A percentile compares a stretch with the other conserved stretches of the same genome.
These are phyloP conservation scores for Campaea margaritaria DNA, from an alignment of 2,888 invertebrate genomes.

Conservation along the genomic window DNA sequence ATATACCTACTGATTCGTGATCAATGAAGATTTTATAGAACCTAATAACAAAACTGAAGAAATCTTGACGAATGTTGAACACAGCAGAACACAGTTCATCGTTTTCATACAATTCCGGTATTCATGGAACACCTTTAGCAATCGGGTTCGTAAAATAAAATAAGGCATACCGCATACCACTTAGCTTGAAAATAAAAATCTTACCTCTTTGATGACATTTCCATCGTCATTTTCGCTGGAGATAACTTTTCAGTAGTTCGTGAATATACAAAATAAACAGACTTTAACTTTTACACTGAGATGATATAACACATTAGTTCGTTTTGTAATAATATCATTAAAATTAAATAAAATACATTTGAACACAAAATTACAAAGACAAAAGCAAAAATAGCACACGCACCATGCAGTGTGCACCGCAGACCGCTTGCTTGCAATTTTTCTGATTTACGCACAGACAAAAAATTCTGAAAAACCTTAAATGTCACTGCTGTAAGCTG, in stretches of 20 bases:
- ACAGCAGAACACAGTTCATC: not conserved
- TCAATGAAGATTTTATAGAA: constrained; percentile 6
- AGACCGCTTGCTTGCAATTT: constrained; percentile 40
- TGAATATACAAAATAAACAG: constrained; percentile 53
- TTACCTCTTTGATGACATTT: constrained; percentile 82
- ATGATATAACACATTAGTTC: no score
- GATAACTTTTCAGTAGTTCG: constrained; percentile 52
- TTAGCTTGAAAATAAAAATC: constrained; percentile 39
- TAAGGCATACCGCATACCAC: constrained; percentile 1
- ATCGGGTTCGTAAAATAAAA: not conserved
- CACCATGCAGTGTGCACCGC: constrained; percentile 49
- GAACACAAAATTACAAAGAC: constrained; percentile 37
- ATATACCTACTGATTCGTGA: not conserved
- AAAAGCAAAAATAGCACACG: constrained; percentile 44
- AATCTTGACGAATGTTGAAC: constrained; percentile 4
- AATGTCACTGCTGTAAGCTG: not conserved
- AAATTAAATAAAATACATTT: constrained; percentile 8
- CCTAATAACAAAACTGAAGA: not conserved
- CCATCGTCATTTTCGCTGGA: constrained; percentile 74
- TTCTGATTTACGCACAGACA: not conserved
- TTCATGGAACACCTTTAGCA: not conserved
- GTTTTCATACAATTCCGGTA: not conserved
- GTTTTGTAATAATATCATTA: no score
- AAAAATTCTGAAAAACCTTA: not conserved
- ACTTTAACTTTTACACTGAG: constrained; percentile 53